phyloP scores from a whole-genome alignment of 2,797 vertebrate species.

The Pipistrellus nathusii region DNA sequence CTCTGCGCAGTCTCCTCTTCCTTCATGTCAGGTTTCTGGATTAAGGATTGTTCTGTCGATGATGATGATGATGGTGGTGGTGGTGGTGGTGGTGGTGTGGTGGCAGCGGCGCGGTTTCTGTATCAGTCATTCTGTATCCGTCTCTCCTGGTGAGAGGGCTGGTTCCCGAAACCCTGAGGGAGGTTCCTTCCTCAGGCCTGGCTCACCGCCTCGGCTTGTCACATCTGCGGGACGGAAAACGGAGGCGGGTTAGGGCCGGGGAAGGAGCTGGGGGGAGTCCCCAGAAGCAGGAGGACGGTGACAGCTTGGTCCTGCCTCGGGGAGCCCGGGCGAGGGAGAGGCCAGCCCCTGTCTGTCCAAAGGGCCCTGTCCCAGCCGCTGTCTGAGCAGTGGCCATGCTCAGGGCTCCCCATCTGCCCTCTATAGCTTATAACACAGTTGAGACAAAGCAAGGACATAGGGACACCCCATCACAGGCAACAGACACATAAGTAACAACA shows the following conservation, averaged over 20 bases:
- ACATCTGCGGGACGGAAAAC: constrained; percentile 90
- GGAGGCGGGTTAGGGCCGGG: constrained; percentile 71
- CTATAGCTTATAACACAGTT: neutral
- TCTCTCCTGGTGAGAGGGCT: constrained; percentile 88
- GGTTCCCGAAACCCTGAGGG: constrained; percentile 88
- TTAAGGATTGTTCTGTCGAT: constrained; percentile 84
- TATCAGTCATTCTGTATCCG: constrained; percentile 72
- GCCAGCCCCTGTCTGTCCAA: neutral
- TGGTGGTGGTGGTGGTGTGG: constrained; percentile 53
- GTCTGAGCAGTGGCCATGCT: neutral
- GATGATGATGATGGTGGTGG: constrained; percentile 55
- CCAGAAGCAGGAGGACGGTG: neutral
- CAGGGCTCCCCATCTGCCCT: neutral
- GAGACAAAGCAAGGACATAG: constrained; percentile 54
- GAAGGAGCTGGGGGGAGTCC: neutral
- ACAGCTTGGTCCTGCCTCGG: neutral
- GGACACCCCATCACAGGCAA: constrained; percentile 53
- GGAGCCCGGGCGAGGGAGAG: neutral
- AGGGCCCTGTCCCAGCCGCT: neutral
- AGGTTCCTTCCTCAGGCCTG: constrained; percentile 86
- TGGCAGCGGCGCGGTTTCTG: constrained; percentile 71
- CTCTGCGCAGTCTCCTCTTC: constrained; percentile 94
- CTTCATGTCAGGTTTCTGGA: constrained; percentile 95
- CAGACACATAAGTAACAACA: neutral
- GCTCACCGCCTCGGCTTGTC: constrained; percentile 98